phyloP scores from a whole-genome alignment of 2,888 invertebrate species.

The Drosophila nr. medialis region DNA sequence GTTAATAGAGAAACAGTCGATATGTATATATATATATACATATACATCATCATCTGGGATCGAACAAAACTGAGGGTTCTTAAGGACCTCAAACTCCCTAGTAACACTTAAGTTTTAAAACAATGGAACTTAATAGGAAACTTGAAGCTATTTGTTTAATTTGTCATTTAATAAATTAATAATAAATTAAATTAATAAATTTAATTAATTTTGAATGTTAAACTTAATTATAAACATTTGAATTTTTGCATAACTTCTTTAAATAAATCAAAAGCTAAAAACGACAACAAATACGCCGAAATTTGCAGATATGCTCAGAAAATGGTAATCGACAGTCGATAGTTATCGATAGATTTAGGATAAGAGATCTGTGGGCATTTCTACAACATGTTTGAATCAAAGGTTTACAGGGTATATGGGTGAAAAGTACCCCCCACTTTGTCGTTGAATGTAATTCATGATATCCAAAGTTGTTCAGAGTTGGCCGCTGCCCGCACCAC shows the following conservation, averaged over 20 bases:
- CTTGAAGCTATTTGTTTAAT: not conserved
- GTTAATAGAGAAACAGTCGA: not conserved
- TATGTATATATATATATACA: not conserved
- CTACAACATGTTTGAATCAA: not conserved
- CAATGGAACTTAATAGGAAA: not conserved
- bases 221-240: not conserved
- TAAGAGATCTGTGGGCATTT: not conserved
- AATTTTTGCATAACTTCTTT: not conserved
- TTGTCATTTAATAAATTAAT: not conserved
- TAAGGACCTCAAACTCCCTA: no score
- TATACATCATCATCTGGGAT: not conserved
- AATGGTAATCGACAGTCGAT: not conserved
- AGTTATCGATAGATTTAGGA: not conserved
- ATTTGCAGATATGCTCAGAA: not conserved
- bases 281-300: not conserved
- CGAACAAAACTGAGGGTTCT: no score
- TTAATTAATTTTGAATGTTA: not conserved
- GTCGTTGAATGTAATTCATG: not conserved
- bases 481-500: not conserved
- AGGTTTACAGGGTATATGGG: not conserved
- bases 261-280: not conserved
- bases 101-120: no score
- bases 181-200: not conserved
- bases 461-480: conserved; percentile 1
- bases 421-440: not conserved